phyloP scores from a whole-genome alignment of 2,113 vertebrate species.

The Columba janthina region DNA sequence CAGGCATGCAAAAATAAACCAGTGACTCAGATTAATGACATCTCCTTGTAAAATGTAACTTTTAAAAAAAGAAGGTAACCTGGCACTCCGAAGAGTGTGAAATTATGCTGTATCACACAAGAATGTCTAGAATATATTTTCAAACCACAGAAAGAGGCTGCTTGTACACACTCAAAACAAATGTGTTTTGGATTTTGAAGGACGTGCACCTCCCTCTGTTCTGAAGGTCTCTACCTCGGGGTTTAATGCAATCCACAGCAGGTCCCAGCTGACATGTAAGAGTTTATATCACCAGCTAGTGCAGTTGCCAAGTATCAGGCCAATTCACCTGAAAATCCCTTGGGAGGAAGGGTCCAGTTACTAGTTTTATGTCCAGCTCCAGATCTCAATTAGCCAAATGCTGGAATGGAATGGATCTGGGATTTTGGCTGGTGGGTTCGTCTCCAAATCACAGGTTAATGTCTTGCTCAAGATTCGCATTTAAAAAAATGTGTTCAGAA shows the following conservation, averaged over 20 bases:
- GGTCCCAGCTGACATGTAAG: not conserved
- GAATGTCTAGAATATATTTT: constrained; percentile 62
- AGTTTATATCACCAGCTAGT: not conserved
- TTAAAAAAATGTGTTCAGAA: not conserved
- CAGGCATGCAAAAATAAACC: constrained; percentile 46
- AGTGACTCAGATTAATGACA: constrained; percentile 50
- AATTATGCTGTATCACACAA: constrained; percentile 51
- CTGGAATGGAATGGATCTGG: not conserved
- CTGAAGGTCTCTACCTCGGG: constrained; percentile 9
- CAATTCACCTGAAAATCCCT: not conserved
- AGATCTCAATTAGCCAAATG: not conserved
- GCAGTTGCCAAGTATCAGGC: not conserved
- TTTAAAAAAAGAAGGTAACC: constrained; percentile 64
- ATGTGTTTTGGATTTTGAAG: constrained; percentile 47
- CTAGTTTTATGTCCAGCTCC: not conserved
- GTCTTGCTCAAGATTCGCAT: not conserved
- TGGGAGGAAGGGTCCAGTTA: not conserved
- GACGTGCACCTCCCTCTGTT: not conserved
- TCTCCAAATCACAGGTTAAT: not conserved
- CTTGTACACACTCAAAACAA: constrained; percentile 29
- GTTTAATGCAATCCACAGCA: not conserved
- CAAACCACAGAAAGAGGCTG: constrained; percentile 56
- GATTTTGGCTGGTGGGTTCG: not conserved
- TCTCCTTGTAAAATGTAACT: constrained; percentile 45
- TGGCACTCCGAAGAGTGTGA: constrained; percentile 31